Conservation (phyloP, 1,140 invertebrate genomes). For the Lasaia peninsularis region DNA sequence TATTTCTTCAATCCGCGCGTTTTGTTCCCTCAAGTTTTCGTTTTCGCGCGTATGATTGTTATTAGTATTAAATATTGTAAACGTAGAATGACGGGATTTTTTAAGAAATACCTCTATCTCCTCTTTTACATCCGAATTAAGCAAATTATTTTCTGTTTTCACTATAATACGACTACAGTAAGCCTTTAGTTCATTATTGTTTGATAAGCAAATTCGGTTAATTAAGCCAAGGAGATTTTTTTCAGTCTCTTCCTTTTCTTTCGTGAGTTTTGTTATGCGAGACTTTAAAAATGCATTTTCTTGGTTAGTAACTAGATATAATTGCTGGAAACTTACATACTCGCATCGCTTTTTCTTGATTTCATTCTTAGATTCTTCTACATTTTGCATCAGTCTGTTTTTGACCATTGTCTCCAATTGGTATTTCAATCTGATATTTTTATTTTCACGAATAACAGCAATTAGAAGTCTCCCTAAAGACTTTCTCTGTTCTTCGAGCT, state of each 20-base stretch:
- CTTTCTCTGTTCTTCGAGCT: conserved; percentile 46
- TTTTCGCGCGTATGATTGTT: not conserved
- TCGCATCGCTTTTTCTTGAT: conserved; percentile 47
- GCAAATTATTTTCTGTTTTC: conserved; percentile 44
- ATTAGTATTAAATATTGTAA: not conserved
- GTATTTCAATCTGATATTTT: conserved; percentile 49
- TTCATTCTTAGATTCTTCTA: conserved; percentile 46
- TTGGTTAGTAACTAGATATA: conserved; percentile 50
- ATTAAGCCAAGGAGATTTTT: conserved; percentile 48
- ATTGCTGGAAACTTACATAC: conserved; percentile 53
- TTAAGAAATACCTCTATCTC: conserved; percentile 52
- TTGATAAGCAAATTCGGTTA: conserved; percentile 50
- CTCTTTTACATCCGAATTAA: conserved; percentile 45
- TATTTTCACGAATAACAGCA: conserved; percentile 51
- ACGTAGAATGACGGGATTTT: conserved; percentile 20
- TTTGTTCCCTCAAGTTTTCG: not conserved
- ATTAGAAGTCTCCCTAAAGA: conserved; percentile 44
- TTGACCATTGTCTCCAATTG: conserved; percentile 47
- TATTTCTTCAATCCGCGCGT: conserved; percentile 6
- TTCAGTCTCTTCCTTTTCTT: conserved; percentile 51
- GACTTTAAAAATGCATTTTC: conserved; percentile 57
- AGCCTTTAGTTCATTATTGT: conserved; percentile 47
- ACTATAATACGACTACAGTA: conserved; percentile 57
- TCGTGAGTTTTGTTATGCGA: conserved; percentile 41
- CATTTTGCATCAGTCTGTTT: conserved; percentile 39